phyloP scores from a whole-genome alignment of 2,113 vertebrate genomes.

The Oceanodroma tethys region DNA sequence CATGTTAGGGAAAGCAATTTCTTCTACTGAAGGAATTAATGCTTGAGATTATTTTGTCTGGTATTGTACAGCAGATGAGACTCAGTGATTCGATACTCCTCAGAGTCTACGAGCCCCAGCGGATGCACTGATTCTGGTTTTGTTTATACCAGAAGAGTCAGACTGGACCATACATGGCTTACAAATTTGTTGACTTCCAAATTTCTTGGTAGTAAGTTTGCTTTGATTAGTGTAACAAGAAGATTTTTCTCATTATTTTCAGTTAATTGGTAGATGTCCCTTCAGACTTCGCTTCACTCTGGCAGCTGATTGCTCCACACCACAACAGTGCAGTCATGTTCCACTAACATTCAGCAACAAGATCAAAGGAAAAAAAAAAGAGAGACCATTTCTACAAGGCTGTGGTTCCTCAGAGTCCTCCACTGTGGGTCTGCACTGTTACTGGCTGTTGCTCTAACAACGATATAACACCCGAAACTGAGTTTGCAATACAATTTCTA shows the following conservation, averaged over 20 bases:
- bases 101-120: not conserved
- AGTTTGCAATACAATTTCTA: not conserved
- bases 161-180: not conserved
- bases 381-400: not conserved
- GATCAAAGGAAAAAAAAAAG: not conserved
- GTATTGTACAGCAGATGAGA: not conserved
- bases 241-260: conserved; percentile 20
- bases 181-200: not conserved
- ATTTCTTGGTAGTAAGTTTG: not conserved
- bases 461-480: not conserved
- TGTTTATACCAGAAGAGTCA: not conserved
- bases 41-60: not conserved
- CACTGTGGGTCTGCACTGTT: not conserved
- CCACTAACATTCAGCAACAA: not conserved
- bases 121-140: not conserved
- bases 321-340: not conserved
- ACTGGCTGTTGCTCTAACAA: not conserved
- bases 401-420: not conserved
- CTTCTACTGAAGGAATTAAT: not conserved
- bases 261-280: conserved; percentile 31
- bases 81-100: not conserved
- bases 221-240: not conserved
- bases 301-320: not conserved
- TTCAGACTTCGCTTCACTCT: not conserved
- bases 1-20: not conserved